Percentiles rank a stretch among this genome's conserved stretches.
Conservation (phyloP, 2,113 vertebrate genomes). For the Planiliza haematocheilus region DNA sequence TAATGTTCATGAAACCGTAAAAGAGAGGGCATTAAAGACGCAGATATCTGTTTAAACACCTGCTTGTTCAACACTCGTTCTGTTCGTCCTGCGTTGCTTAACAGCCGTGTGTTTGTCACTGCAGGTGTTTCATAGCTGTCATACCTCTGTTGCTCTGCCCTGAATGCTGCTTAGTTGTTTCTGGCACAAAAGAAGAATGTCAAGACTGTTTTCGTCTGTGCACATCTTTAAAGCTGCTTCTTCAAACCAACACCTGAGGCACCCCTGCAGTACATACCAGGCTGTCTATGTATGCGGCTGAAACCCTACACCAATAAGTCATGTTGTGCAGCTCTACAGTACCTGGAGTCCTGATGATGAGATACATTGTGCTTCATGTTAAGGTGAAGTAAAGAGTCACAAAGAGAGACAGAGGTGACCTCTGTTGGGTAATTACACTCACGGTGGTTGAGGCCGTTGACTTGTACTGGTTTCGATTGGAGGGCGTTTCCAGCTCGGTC, state of each 20-base stretch:
- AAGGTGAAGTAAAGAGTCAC: neutral
- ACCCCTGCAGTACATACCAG: constrained; percentile 14
- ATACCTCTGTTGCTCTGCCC: constrained; percentile 70
- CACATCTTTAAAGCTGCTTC: constrained; percentile 15
- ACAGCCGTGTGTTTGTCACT: constrained; percentile 27
- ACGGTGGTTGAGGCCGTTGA: constrained; percentile 71
- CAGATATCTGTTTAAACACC: neutral
- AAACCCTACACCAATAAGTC: neutral
- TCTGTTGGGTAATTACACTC: constrained; percentile 47
- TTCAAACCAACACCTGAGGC: constrained; percentile 24
- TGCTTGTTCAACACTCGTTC: neutral
- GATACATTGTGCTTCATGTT: neutral
- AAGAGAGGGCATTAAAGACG: neutral
- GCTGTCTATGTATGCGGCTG: neutral
- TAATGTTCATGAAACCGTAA: neutral
- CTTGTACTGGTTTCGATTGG: constrained; percentile 19
- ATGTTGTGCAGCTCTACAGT: neutral
- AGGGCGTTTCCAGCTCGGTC: constrained; percentile 5
- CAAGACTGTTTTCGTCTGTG: constrained; percentile 17
- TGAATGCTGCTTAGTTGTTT: constrained; percentile 44
- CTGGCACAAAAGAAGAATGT: constrained; percentile 44
- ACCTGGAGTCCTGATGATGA: constrained; percentile 16
- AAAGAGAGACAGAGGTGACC: neutral
- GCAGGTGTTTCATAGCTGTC: constrained; percentile 58
- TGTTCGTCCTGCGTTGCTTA: neutral